A percentile compares a stretch with the other conserved stretches of the same genome.
phyloP scores from a whole-genome alignment of 2,888 invertebrate species.

The Panzeria rudis region DNA sequence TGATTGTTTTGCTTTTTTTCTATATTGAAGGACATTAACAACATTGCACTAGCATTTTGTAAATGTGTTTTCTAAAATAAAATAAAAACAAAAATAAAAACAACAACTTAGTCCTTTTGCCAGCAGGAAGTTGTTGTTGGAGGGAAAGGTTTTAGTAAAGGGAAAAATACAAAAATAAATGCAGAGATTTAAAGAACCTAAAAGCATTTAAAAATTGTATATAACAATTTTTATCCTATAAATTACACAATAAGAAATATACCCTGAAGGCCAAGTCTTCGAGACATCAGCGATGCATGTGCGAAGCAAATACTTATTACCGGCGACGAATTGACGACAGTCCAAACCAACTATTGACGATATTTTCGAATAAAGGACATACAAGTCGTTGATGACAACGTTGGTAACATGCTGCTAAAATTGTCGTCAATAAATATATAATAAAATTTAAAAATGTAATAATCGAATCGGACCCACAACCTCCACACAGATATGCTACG shows the following conservation, averaged over 20 bases:
- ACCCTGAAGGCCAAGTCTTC: no score
- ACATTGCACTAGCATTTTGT: conserved; percentile 14
- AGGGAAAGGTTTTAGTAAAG: conserved; percentile 10
- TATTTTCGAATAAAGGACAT: no score
- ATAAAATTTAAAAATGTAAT: no score
- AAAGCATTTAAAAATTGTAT: conserved; percentile 31
- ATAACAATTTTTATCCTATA: conserved; percentile 6
- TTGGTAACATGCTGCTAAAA: no score
- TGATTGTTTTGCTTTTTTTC: conserved; percentile 47
- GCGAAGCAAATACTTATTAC: no score
- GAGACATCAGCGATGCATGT: no score
- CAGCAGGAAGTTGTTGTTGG: neutral
- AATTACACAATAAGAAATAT: conserved; percentile 17
- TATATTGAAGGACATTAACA: conserved; percentile 42
- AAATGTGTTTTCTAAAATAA: conserved; percentile 16
- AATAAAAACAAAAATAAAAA: neutral
- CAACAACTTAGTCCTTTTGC: conserved; percentile 1
- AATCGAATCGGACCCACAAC: no score
- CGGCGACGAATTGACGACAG: no score
- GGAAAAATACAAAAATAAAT: neutral
- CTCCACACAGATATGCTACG: no score
- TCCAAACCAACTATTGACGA: no score
- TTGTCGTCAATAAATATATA: no score
- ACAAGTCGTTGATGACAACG: no score
- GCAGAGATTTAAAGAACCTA: conserved; percentile 7